Conservation (phyloP, 2,113 vertebrate genomes). For the Silurus asotus region DNA sequence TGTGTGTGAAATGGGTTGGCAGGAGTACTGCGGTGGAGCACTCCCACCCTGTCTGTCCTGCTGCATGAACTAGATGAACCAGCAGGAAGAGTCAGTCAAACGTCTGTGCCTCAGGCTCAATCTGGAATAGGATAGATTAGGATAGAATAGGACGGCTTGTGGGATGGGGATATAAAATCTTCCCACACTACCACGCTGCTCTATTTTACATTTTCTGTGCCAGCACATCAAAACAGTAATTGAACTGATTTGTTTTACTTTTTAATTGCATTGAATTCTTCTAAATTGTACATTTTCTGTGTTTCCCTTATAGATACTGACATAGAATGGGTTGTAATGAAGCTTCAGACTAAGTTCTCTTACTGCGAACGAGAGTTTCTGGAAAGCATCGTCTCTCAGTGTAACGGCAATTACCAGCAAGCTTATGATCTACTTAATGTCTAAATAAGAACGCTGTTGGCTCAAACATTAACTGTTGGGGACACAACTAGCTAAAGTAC, state of each 20-base stretch:
- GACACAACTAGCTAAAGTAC: not conserved
- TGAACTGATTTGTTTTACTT: not conserved
- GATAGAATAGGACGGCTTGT: conserved; percentile 19
- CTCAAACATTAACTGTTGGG: not conserved
- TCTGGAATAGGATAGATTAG: not conserved
- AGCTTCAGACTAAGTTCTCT: conserved; percentile 61
- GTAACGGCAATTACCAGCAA: conserved; percentile 59
- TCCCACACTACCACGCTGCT: not conserved
- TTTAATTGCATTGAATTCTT: not conserved
- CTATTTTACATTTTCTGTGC: not conserved
- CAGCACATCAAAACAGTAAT: not conserved
- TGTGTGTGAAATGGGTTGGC: conserved; percentile 46
- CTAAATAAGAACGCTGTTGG: conserved; percentile 11
- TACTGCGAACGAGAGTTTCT: conserved; percentile 52
- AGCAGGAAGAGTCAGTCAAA: conserved; percentile 38
- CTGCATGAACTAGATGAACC: conserved; percentile 51
- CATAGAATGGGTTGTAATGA: conserved; percentile 61
- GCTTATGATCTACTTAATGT: conserved; percentile 58
- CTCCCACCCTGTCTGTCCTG: conserved; percentile 51
- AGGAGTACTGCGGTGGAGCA: conserved; percentile 43
- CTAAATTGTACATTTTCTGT: conserved; percentile 33
- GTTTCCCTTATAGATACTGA: conserved; percentile 53
- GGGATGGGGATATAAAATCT: not conserved
- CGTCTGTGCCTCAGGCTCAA: conserved; percentile 25
- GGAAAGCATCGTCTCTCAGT: conserved; percentile 67